Base-by-base conservation (phyloP, 2,888 invertebrate species). In the Galeopsomyia nigrocyanea region DNA sequence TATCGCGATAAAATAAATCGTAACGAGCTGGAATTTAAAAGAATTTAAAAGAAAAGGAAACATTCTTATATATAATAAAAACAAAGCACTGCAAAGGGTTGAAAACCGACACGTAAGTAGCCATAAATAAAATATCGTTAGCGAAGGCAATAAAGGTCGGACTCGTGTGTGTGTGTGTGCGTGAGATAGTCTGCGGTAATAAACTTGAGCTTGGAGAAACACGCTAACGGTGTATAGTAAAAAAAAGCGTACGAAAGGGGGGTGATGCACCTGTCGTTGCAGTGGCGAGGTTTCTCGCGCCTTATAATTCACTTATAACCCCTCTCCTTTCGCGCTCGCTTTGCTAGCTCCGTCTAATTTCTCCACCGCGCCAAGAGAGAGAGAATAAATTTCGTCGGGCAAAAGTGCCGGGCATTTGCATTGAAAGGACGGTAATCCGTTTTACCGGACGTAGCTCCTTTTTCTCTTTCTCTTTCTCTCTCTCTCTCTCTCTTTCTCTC, bases 291-390 rank as follows among this genome's bases (percentile, higher is more conserved):
- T 53, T 17, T 53, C 17, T 19, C 53, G 19, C 76, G 75, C 62
- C 72, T 69, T 76, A 73, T 79, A 79, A 79, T 79, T 79, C 77
- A 77, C 77, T 81, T 81, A 78, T 73, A 76, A 78, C 71, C 74
- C 64, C 72, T 74, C 68, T 71, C 67, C 46, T 74, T 63, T 70
- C 50, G 63, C 60, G 9, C 39, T 31, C 53, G n/a, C 26, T 19
- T 14, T 21, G 47, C 39, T 46, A 58, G 31, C 60, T 74, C 68
- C 71, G 60, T 74, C 68, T 68, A 74, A 68, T 68, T 70, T 74
- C 61, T 58, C 31, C 19, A 7, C 46, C 17, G 7, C 26, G n/a
- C 39, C 31, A 10, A 39, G 61, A 19, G 26, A 39, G 51, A 13
- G 26, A 46, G 62, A 70, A 70, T 74, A 74, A 71, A 71, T 71